phyloP scores from a whole-genome alignment of 2,888 invertebrate genomes.

The Schrankia costaestrigalis region DNA sequence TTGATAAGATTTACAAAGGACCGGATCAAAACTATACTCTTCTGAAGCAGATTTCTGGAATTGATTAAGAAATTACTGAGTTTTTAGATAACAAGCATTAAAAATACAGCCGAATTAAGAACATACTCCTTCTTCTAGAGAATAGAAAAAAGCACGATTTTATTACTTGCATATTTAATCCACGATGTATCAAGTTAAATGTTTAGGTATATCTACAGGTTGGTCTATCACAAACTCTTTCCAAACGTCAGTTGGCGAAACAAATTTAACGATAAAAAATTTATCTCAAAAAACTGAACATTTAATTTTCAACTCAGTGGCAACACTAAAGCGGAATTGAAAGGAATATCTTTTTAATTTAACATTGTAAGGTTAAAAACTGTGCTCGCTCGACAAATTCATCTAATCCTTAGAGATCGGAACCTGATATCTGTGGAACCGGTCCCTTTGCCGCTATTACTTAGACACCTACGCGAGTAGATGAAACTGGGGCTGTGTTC shows the following conservation, averaged over 20 bases:
- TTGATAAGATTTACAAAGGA: too few species aligned
- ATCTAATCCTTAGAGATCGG: conserved; percentile 23
- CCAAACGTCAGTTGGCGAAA: background rate
- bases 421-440: conserved; percentile 37
- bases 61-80: too few species aligned
- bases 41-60: too few species aligned
- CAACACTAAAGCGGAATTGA: conserved; percentile 7
- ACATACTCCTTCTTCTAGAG: background rate
- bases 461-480: conserved; percentile 35
- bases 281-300: conserved; percentile 5
- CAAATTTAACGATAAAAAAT: conserved; percentile 2
- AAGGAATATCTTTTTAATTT: conserved; percentile 29
- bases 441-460: conserved; percentile 34
- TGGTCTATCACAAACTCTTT: too few species aligned
- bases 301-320: conserved; percentile 2
- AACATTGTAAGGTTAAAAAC: conserved; percentile 22
- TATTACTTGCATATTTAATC: background rate
- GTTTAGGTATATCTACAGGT: too few species aligned
- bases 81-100: too few species aligned
- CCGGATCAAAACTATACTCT: too few species aligned
- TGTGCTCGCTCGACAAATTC: conserved; percentile 19
- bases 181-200: background rate
- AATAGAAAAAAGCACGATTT: background rate
- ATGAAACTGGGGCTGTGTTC: conserved; percentile 23
- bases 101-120: too few species aligned